Conservation (phyloP, 2,797 vertebrate species). For the Sylvilagus floridanus region DNA sequence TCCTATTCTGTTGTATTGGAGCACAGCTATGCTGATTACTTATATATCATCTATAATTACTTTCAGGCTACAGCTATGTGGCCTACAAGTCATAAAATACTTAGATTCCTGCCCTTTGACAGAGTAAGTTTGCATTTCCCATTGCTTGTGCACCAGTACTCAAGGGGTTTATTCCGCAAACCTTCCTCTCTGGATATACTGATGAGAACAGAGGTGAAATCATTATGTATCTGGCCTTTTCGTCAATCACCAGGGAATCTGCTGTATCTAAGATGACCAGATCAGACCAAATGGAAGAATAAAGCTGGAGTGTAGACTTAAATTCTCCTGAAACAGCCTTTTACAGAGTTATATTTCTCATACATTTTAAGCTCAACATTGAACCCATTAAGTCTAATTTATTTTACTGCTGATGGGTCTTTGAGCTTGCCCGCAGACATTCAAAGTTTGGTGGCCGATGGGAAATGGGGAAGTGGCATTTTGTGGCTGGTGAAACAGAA, state of each 20-base stretch:
- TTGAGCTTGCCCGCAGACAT: not conserved
- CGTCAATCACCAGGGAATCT: not conserved
- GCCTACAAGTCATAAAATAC: not conserved
- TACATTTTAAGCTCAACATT: not conserved
- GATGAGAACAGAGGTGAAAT: not conserved
- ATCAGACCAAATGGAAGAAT: not conserved
- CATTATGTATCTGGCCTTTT: not conserved
- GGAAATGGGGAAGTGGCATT: not conserved
- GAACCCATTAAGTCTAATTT: constrained; percentile 39
- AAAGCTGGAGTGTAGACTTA: constrained; percentile 27
- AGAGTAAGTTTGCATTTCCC: not conserved
- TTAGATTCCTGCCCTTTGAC: not conserved
- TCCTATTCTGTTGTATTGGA: not conserved
- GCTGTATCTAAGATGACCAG: not conserved
- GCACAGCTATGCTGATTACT: not conserved
- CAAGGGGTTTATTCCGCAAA: not conserved
- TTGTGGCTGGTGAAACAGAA: constrained; percentile 10
- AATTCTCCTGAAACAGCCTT: constrained; percentile 32
- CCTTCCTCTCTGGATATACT: not conserved
- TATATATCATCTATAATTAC: not conserved
- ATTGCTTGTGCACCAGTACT: not conserved
- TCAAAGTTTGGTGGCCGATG: not conserved
- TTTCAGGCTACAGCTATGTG: not conserved
- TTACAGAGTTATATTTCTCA: not conserved
- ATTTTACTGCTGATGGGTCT: not conserved